Base-by-base conservation (phyloP, 2,797 vertebrate species). In the Luscinia megarhynchos region DNA sequence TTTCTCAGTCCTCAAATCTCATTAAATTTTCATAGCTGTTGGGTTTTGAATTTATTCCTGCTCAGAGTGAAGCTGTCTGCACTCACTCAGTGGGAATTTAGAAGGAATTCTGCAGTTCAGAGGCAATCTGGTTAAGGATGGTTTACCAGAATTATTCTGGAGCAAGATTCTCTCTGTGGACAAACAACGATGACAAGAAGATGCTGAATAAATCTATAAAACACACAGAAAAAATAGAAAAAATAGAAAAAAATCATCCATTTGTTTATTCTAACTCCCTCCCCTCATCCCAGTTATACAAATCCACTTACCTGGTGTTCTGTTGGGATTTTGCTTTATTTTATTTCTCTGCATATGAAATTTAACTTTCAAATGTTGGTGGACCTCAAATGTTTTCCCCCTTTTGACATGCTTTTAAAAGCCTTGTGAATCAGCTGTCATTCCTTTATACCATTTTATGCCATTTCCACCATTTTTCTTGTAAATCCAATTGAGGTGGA, bases 321-420 rank as follows among this genome's bases (percentile, higher is more conserved):
- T 72, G 6, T 23, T 34, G 57, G 8, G 8, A 0, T 58, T 67
- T 76, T 63, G 4, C 2, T 62, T 55, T n/a, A 1, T 0, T 57
- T 86, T 82, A 12, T 76, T 51, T 59, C 32, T 15, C 55, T 51
- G 27, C 27, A 43, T 15, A 6, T 15, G n/a, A 79, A 79, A 46
- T 69, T 54, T n/a, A 68, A 14, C 27, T 92, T 76, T 54, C 54
- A 82, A 79, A 61, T 12, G 12, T 23, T 59, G 34, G 29, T 21
- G 34, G 46, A 58, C n/a, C 2, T 88, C 1, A 2, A 43, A 40
- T 14, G 4, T 12, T 15, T 13, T 2, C 23, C 5, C 3, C 1
- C 3, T 41, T 57, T 75, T 79, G 59, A 48, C 11, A 10, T 12
- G 16, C 26, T 51, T 38, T 66, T 59, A 5, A 43, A 87, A 78